Percentiles rank a stretch among this genome's conserved stretches.
These are phyloP conservation scores for Tachina grossa DNA, from an alignment of 2,888 invertebrate genomes.

Conservation along the genomic window DNA sequence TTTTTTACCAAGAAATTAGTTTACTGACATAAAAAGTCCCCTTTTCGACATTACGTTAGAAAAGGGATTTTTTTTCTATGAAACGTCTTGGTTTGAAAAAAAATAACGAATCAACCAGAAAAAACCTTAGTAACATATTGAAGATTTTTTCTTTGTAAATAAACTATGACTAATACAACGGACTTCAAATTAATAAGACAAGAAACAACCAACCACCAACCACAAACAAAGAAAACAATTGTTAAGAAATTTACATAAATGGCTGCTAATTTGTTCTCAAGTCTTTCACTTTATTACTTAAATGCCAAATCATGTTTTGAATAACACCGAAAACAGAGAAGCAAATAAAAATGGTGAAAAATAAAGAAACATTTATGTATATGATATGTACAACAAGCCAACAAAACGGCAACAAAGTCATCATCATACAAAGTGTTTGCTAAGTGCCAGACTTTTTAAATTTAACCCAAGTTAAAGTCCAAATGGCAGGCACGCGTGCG, in stretches of 20 bases:
- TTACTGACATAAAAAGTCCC: too few species aligned
- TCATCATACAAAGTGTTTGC: not conserved
- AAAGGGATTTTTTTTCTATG: too few species aligned
- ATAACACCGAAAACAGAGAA: not conserved
- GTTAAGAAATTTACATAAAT: slow-evolving; percentile 64
- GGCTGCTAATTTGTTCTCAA: slow-evolving; percentile 54
- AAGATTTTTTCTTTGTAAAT: not conserved
- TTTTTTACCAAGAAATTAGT: too few species aligned
- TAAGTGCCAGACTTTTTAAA: not conserved
- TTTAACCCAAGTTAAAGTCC: slow-evolving; percentile 41
- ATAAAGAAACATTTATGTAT: not conserved
- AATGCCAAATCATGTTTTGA: slow-evolving; percentile 36
- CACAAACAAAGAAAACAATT: slow-evolving; percentile 22
- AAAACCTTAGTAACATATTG: not conserved
- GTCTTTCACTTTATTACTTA: slow-evolving; percentile 58
- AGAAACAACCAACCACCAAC: slow-evolving; percentile 21
- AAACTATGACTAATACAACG: slow-evolving; percentile 43
- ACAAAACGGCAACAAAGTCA: slow-evolving; percentile 10
- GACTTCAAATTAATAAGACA: slow-evolving; percentile 24
- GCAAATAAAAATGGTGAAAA: not conserved
- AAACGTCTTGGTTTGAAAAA: not conserved
- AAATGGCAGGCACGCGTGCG: slow-evolving; percentile 69
- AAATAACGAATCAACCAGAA: not conserved
- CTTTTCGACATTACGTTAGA: too few species aligned
- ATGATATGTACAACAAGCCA: not conserved